These are phyloP conservation scores for Echeneis naucrates DNA, from an alignment of 2,797 vertebrate species.

Conservation along the genomic window DNA sequence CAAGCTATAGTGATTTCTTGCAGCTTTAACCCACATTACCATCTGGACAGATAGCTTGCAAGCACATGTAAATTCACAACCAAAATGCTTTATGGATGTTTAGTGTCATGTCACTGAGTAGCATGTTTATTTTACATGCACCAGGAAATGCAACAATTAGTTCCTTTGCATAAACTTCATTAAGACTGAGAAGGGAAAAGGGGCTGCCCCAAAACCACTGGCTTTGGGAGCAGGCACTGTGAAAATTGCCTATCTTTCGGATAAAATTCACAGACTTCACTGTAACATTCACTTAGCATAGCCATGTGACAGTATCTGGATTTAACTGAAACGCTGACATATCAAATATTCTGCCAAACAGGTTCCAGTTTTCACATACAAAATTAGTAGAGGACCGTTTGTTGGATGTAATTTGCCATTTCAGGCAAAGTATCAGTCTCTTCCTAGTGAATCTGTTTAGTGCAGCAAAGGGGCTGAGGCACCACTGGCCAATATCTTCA, in stretches of 20 bases:
- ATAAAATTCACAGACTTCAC: not conserved
- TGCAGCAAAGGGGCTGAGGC: not conserved
- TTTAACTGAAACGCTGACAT: not conserved
- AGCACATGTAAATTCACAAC: slow-evolving; percentile 27
- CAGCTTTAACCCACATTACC: slow-evolving; percentile 9
- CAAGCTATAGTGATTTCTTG: not conserved
- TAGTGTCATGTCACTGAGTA: slow-evolving; percentile 1
- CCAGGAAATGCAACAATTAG: slow-evolving; percentile 4
- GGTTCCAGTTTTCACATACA: slow-evolving; percentile 19
- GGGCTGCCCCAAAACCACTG: slow-evolving; percentile 16
- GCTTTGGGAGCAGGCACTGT: slow-evolving; percentile 26
- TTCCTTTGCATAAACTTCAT: slow-evolving; percentile 33
- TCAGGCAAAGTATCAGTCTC: not conserved
- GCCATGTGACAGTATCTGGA: not conserved
- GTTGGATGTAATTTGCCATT: slow-evolving; percentile 6
- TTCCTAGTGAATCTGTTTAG: not conserved
- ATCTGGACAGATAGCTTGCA: slow-evolving; percentile 43
- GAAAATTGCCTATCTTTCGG: not conserved
- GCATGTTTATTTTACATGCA: slow-evolving; percentile 15
- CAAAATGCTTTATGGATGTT: not conserved
- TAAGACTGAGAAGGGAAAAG: not conserved
- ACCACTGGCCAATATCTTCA: not conserved
- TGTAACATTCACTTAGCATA: slow-evolving; percentile 5
- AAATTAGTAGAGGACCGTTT: not conserved
- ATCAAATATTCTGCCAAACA: slow-evolving; percentile 2